Evolutionary conservation across 2,113 vertebrate genomes (phyloP), one percentile per base, ranked within the genome.

Genomic region (Damaliscus lunatus): DNA sequence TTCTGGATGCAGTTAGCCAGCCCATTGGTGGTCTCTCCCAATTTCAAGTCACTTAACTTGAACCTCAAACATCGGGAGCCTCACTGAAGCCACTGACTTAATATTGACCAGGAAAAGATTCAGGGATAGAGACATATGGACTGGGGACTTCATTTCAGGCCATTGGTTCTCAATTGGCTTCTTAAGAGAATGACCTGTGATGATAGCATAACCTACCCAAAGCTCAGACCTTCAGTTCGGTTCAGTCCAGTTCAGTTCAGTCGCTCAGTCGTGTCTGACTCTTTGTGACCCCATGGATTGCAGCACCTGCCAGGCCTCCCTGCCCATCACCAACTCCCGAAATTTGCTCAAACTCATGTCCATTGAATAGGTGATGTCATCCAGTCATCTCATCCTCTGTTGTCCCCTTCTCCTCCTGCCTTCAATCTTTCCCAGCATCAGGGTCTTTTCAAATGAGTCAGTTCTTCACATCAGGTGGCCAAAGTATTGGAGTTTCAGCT

Each of bases 221-320:
- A n/a, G 21, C 21, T 83, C n/a, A 60, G 31, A 23, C 15, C 12
- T 40, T 40, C 19, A 23, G n/a, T 71, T 71, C 67, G 21, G 64
- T 36, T 67, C 64, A 71, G 64, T 71, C 36, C n/a, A 71, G 64
- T 71, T 71, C n/a, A 71, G n/a, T 71, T 50, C 50, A 50, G 50
- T 71, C 0, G 0, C n/a, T 71, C 67, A 71, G 67, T 21, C 1
- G 0, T 23, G n/a, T 40, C 67, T n/a, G 62, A 67, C 62, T 71
- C n/a, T 23, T 23, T 71, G n/a, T 21, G 67, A 71, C 19, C 9
- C n/a, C n/a, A 71, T 40, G n/a, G n/a, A 23, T 36, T 71, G n/a
- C 19, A 71, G n/a, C 67, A 71, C 67, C 60, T 64, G 10, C n/a
- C 19, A 40, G n/a, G 67, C 19, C n/a, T 36, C 10, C 67, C n/a